phyloP scores from a whole-genome alignment of 2,113 vertebrate genomes.

The Salvelinus sp. region DNA sequence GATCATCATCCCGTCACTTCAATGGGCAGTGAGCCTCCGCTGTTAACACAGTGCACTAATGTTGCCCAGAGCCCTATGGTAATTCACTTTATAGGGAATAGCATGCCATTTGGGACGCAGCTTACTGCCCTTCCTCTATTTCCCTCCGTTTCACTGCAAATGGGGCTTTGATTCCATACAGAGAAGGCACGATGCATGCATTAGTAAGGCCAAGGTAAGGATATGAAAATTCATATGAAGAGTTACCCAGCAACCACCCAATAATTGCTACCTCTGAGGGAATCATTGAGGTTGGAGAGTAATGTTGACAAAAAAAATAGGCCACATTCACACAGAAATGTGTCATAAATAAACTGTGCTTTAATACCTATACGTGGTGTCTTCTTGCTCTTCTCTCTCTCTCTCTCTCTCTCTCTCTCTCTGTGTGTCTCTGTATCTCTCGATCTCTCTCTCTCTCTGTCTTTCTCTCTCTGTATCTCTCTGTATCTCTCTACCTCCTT shows the following conservation, averaged over 20 bases:
- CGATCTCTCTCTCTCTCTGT: too few species aligned
- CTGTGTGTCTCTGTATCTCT: too few species aligned
- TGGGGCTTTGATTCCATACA: slow-evolving; percentile 13
- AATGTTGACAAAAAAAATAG: neutral
- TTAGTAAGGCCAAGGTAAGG: slow-evolving; percentile 26
- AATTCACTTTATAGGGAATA: too few species aligned
- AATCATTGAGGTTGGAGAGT: neutral
- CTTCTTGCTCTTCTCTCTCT: too few species aligned
- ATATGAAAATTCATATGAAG: too few species aligned
- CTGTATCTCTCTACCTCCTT: too few species aligned
- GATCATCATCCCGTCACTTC: slow-evolving; percentile 54
- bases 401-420: too few species aligned
- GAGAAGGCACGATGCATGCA: slow-evolving; percentile 16
- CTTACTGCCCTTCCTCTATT: slow-evolving; percentile 14
- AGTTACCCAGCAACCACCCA: too few species aligned
- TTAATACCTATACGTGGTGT: too few species aligned
- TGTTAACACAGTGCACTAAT: neutral
- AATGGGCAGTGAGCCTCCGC: slow-evolving; percentile 40
- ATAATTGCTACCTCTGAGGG: slow-evolving; percentile 1
- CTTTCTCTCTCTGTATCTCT: too few species aligned
- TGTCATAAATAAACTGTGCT: too few species aligned
- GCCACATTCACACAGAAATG: neutral
- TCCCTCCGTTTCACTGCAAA: slow-evolving; percentile 46
- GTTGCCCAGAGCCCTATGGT: neutral
- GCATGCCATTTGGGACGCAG: neutral